Conservation (phyloP, 2,113 vertebrate genomes). For the Furnarius figulus region DNA sequence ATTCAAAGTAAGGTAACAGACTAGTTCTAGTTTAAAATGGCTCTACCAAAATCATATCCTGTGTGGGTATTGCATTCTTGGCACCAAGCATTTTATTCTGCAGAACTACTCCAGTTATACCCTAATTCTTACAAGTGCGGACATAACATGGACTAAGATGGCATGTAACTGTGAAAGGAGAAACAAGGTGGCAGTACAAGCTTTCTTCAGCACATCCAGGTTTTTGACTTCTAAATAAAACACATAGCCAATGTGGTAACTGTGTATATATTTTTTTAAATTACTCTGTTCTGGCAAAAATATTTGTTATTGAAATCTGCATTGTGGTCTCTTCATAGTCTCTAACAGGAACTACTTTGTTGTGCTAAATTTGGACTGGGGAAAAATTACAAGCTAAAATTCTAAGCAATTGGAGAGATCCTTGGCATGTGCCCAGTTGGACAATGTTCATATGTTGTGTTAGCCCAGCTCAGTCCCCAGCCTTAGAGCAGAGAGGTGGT, state of each 20-base stretch:
- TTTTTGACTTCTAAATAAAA: neutral
- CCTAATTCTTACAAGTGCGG: neutral
- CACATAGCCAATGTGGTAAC: neutral
- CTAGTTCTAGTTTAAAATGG: neutral
- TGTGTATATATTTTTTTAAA: neutral
- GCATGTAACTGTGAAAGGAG: neutral
- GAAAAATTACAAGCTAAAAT: neutral
- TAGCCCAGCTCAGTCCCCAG: neutral
- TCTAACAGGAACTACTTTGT: neutral
- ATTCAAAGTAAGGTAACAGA: neutral
- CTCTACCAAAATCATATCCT: neutral
- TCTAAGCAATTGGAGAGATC: neutral
- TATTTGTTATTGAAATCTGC: neutral
- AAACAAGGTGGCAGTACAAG: neutral
- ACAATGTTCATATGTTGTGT: fast-evolving
- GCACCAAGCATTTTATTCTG: neutral
- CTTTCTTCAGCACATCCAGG: neutral
- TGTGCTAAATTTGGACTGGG: neutral
- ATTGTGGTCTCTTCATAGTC: neutral
- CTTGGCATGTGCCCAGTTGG: neutral
- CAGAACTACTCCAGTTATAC: neutral
- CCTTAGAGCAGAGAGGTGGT: neutral
- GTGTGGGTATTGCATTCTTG: neutral
- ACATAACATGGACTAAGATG: neutral
- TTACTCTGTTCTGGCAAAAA: neutral